Base-by-base conservation (phyloP, 2,888 invertebrate genomes). In the Callyntrura sp. region DNA sequence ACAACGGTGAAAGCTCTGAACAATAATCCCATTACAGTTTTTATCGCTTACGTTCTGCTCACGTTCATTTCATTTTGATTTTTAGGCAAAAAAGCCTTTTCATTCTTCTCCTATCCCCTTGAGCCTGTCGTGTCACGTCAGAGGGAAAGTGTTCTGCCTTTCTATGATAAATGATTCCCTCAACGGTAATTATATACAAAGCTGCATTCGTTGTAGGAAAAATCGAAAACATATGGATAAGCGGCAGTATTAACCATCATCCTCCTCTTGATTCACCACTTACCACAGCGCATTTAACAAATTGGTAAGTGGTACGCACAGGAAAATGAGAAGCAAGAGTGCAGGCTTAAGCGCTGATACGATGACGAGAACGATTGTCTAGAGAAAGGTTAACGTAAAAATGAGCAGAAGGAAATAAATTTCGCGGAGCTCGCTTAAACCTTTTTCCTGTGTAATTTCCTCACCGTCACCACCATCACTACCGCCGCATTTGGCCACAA, bases 341-440 rank as follows among this genome's bases (percentile, higher is more conserved):
- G 23, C 62, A 17, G 68, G 12, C 25, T 14, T 17, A 35, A n/a
- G 11, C 20, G 17, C 2, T 2, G 51, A 68, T 68, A n/a, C n/a
- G 28, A 68, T 68, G 17, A 43, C 6, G 68, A 14, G 14, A 14
- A 68, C 35, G 48, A 9, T 45, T 45, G n/a, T 3, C n/a, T 57
- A 68, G 55, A 79, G 86, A 88, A 81, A 82, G 82, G 87, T 88
- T 81, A 60, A 43, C 28, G 1, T 20, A 57, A 82, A 57, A 82
- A 73, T 57, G 43, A 70, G 55, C 70, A 35, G 6, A 73, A 73
- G 43, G 43, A 82, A 88, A 88, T 88, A 88, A 82, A 88, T 88
- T 81, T 81, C 8, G 17, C 9, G 60, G 11, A 4, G 35, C 35
- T 35, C 35, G 35, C 35, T 35, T 35, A 55, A 62, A 48, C n/a